Base-by-base conservation (phyloP, 1,140 invertebrate genomes). In the Bombyx mandarina region DNA sequence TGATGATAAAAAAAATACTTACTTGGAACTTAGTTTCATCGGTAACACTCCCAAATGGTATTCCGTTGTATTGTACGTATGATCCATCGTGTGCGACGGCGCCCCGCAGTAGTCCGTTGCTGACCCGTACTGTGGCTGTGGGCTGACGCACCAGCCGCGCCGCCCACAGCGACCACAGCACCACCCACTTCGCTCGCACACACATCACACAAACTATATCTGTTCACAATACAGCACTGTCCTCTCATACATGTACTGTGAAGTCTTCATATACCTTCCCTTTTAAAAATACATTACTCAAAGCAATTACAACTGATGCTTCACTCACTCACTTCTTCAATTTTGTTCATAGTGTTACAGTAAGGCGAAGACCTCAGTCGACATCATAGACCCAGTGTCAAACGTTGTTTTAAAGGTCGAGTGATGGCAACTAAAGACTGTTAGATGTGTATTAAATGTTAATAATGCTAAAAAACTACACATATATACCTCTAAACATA, bases 101-200 rank as follows among this genome's bases (percentile, higher is more conserved):
- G 4, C 79, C 81, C 4, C 78, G 68, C 56, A 82, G 54, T 54
- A 60, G 49, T 0, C 79, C 81, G 8, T 63, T 61, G 53, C 62
- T 54, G 8, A 76, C 58, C 5, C 61, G 56, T 46, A 81, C 61
- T n/a, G 61, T 56, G 42, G 22, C n/a, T 22, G 75, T 78, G 9
- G 71, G 78, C 60, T 84, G 79, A 35, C 56, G 67, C 43, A 74
- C 71, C 49, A 81, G 57, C 47, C 77, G 61, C 42, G 71, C 73
- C 22, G 75, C 74, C 82, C 79, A 82, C 45, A 85, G 62, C 35
- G 79, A 78, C 77, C 77, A 85, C 43, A 85, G 57, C 48, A 85
- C 70, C 47, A 77, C 1, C 79, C 79, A 85, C 50, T 76, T 73
- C 9, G 12, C 56, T 45, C 52, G 59, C 6, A 53, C 5, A 4